Conservation (phyloP, 2,888 invertebrate genomes). For the Epinotia brunnichana region DNA sequence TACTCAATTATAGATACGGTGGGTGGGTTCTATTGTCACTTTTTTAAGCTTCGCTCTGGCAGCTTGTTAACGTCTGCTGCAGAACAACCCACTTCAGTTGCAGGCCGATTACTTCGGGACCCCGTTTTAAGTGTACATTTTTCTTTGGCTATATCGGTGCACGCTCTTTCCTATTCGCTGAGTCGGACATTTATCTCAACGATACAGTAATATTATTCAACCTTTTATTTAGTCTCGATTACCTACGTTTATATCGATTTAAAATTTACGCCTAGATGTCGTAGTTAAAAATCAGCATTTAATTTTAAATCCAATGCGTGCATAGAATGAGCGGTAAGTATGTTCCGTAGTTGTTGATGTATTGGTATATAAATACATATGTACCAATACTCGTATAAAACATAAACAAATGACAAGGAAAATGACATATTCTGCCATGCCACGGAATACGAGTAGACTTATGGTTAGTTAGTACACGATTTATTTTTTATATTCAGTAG, state of each 20-base stretch:
- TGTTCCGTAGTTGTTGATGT: background rate
- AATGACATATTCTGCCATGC: too few species aligned
- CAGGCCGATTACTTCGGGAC: conserved; percentile 60
- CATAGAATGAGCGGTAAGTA: background rate
- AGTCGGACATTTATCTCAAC: conserved; percentile 14
- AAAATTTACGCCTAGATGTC: background rate
- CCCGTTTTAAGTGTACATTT: conserved; percentile 55
- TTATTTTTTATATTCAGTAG: background rate
- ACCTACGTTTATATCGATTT: background rate
- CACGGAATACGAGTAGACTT: too few species aligned
- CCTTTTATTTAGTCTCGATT: background rate
- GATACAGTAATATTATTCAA: background rate
- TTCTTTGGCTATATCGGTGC: conserved; percentile 44
- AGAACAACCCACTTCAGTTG: conserved; percentile 65
- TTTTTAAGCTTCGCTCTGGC: conserved; percentile 51
- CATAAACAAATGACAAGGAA: too few species aligned
- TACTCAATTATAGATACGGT: conserved; percentile 42
- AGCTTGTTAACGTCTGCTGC: conserved; percentile 66
- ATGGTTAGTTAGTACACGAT: background rate
- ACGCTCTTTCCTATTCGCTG: conserved; percentile 20
- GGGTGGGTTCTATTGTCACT: conserved; percentile 32
- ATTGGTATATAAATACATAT: background rate
- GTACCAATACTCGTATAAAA: too few species aligned
- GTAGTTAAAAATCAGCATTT: background rate
- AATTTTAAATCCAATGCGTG: background rate